A percentile compares a stretch with the other conserved stretches of the same genome.
phyloP scores from a whole-genome alignment of 1,140 invertebrate genomes.

The Ceratosolen fusciceps region DNA sequence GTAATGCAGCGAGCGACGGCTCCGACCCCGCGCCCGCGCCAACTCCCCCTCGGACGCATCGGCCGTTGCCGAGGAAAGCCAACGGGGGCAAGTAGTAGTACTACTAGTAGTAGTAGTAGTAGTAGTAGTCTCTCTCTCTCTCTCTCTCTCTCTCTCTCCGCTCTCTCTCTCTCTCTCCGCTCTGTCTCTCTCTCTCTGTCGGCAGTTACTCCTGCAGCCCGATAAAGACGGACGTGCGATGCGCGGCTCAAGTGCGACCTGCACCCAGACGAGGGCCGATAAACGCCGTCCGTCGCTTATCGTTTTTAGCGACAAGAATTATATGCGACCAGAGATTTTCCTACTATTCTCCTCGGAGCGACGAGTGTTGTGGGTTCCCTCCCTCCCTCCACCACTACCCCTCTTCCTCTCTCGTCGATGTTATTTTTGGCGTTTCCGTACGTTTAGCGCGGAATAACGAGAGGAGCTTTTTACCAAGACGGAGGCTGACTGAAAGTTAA shows the following conservation, averaged over 20 bases:
- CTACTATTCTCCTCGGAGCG: slow-evolving; percentile 33
- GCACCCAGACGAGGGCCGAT: slow-evolving; percentile 19
- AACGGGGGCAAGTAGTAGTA: too few relatives aligned
- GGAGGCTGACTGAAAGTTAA: too few relatives aligned
- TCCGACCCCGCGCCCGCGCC: neutral
- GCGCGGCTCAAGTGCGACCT: slow-evolving; percentile 20
- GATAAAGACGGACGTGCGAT: neutral
- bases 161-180: too few relatives aligned
- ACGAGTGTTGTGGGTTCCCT: neutral
- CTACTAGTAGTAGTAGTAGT: too few relatives aligned
- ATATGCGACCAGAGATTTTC: slow-evolving; percentile 31
- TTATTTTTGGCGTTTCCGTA: neutral
- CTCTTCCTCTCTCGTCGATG: too few relatives aligned
- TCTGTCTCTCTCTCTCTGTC: neutral
- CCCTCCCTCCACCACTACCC: neutral
- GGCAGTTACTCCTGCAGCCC: neutral
- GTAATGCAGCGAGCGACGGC: too few relatives aligned
- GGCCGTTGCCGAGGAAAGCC: neutral
- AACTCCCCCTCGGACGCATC: neutral
- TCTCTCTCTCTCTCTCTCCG: too few relatives aligned
- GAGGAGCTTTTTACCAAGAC: too few relatives aligned
- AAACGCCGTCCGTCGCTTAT: slow-evolving; percentile 30
- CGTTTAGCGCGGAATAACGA: too few relatives aligned
- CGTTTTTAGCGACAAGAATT: slow-evolving; percentile 22
- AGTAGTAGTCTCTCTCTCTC: too few relatives aligned